Evolutionary conservation across 2,888 invertebrate species (phyloP).

Genomic region (Hipparchia semele): DNA sequence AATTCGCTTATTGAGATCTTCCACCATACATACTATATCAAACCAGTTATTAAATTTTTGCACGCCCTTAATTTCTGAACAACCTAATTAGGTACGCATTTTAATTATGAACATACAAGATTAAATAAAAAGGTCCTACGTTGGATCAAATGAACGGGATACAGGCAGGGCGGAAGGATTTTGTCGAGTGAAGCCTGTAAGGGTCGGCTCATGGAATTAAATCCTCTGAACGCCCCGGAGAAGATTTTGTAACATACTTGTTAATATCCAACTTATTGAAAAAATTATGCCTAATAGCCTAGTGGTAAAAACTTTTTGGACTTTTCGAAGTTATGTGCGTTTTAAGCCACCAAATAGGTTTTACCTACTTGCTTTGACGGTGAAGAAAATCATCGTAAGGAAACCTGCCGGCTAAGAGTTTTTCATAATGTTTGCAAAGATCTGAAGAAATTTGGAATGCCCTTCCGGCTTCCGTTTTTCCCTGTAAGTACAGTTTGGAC

Average conservation of each 20-base stretch:
- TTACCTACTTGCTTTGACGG: no score
- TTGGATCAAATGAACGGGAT: conserved; percentile 9
- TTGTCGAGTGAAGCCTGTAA: conserved; percentile 13
- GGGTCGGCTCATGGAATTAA: conserved; percentile 14
- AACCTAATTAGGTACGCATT: conserved; percentile 15
- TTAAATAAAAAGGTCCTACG: conserved; percentile 9
- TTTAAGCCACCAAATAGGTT: no score
- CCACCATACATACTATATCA: not conserved
- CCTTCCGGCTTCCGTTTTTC: no score
- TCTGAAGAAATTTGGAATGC: no score
- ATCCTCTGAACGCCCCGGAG: conserved; percentile 6
- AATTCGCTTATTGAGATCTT: not conserved
- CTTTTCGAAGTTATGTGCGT: no score
- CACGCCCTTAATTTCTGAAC: conserved; percentile 3
- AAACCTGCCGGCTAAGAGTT: no score
- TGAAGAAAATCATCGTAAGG: no score
- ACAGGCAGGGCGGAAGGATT: conserved; percentile 7
- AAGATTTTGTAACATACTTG: not conserved
- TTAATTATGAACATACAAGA: conserved; percentile 15
- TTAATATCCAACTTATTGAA: not conserved
- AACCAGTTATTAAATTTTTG: conserved; percentile 1
- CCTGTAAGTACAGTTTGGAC: no score
- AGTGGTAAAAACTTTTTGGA: no score
- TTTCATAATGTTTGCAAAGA: no score
- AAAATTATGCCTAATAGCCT: no score